Conservation (phyloP, 2,113 vertebrate genomes). For the Upupa epops region DNA sequence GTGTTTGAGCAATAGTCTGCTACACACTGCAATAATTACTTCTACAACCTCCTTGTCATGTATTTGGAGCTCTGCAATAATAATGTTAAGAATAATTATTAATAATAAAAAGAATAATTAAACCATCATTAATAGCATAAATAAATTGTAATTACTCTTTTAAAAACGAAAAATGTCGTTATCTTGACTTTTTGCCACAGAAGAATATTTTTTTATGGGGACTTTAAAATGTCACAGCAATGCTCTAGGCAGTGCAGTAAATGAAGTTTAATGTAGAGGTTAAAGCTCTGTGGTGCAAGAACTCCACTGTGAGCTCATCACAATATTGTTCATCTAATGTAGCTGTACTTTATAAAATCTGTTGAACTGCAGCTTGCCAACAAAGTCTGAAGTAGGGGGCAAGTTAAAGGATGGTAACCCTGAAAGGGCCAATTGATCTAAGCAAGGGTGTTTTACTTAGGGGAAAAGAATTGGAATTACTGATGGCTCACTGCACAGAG, state of each 20-base stretch:
- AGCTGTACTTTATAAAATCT: neutral
- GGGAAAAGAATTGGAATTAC: slow-evolving; percentile 1
- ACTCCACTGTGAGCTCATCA: neutral
- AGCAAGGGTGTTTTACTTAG: neutral
- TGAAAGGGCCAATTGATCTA: slow-evolving; percentile 25
- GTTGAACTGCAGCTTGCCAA: neutral
- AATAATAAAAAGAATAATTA: neutral
- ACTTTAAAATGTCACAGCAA: neutral
- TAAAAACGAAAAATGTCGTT: neutral
- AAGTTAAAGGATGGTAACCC: neutral
- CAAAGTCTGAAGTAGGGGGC: neutral
- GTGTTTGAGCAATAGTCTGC: neutral
- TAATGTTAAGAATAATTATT: neutral
- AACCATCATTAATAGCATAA: no score
- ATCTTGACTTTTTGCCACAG: neutral
- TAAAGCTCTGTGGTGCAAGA: neutral
- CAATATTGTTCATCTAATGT: neutral
- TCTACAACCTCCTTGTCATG: neutral
- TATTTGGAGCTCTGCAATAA: neutral
- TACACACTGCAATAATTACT: accelerated
- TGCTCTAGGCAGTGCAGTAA: neutral
- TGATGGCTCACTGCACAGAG: neutral
- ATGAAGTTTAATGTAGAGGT: neutral
- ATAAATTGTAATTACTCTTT: no score
- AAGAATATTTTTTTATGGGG: neutral